A percentile compares a stretch with the other conserved stretches of the same genome.
Conservation (phyloP, 2,797 vertebrate species). For the Monodelphis domestica region DNA sequence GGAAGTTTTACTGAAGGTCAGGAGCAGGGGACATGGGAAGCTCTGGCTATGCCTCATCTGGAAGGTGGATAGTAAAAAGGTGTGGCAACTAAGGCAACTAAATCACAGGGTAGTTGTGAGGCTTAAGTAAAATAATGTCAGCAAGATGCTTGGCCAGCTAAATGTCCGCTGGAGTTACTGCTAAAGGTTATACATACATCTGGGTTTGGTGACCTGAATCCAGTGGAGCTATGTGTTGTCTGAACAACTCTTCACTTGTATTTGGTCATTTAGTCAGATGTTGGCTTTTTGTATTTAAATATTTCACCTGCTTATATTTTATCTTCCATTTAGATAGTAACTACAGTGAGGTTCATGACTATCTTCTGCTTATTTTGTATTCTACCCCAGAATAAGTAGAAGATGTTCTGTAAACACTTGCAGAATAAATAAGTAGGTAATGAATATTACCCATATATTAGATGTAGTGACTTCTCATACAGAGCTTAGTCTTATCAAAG, state of each 20-base stretch:
- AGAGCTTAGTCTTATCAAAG: background rate
- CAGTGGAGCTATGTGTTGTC: background rate
- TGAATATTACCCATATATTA: background rate
- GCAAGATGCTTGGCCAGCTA: background rate
- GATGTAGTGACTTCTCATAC: background rate
- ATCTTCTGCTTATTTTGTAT: background rate
- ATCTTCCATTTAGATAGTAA: background rate
- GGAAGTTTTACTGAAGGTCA: background rate
- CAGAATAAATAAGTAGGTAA: background rate
- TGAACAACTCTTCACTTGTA: background rate
- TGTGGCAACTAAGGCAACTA: background rate
- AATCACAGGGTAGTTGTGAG: background rate
- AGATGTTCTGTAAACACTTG: background rate
- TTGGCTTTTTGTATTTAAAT: background rate
- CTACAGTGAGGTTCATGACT: background rate
- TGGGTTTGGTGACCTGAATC: background rate
- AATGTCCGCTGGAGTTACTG: background rate
- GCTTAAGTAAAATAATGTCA: background rate
- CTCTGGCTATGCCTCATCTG: background rate
- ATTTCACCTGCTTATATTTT: background rate
- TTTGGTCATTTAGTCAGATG: background rate
- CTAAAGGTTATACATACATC: background rate
- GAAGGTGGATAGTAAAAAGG: background rate
- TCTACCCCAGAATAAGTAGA: background rate
- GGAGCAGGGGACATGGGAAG: background rate